phyloP scores from a whole-genome alignment of 2,888 invertebrate genomes.

The Euzophera pinguis region DNA sequence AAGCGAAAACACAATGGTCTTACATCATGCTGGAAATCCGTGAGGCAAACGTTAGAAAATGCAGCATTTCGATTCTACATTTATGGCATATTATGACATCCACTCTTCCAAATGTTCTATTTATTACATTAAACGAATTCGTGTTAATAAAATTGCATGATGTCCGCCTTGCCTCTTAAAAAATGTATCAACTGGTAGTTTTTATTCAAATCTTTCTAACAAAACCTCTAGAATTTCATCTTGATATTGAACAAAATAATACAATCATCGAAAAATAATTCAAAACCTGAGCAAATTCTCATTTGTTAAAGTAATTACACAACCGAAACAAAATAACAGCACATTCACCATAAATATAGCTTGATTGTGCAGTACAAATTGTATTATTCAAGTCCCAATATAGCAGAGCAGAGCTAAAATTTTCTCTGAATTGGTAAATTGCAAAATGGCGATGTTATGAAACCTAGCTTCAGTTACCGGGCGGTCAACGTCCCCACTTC shows the following conservation, averaged over 20 bases:
- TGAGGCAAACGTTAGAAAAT: conserved; percentile 1
- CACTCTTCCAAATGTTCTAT: not conserved
- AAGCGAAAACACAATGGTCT: conserved; percentile 5
- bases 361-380: not conserved
- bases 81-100: not conserved
- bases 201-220: too few species aligned
- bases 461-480: conserved; percentile 23
- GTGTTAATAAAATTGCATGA: too few species aligned
- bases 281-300: too few species aligned
- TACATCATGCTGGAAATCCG: not conserved
- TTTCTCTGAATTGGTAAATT: conserved; percentile 20
- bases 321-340: not conserved
- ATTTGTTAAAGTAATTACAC: not conserved
- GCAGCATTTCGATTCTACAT: not conserved
- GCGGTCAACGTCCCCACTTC: conserved; percentile 42
- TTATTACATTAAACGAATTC: too few species aligned
- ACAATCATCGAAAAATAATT: too few species aligned
- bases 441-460: conserved; percentile 32
- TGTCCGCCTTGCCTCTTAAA: too few species aligned
- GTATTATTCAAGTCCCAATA: not conserved
- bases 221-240: too few species aligned
- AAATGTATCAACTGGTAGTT: too few species aligned
- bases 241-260: too few species aligned
- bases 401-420: not conserved
- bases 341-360: not conserved